A percentile compares a stretch with the other conserved stretches of the same genome.
These are phyloP conservation scores for Calypte anna DNA, from an alignment of 2,113 vertebrate genomes.

Conservation along the genomic window DNA sequence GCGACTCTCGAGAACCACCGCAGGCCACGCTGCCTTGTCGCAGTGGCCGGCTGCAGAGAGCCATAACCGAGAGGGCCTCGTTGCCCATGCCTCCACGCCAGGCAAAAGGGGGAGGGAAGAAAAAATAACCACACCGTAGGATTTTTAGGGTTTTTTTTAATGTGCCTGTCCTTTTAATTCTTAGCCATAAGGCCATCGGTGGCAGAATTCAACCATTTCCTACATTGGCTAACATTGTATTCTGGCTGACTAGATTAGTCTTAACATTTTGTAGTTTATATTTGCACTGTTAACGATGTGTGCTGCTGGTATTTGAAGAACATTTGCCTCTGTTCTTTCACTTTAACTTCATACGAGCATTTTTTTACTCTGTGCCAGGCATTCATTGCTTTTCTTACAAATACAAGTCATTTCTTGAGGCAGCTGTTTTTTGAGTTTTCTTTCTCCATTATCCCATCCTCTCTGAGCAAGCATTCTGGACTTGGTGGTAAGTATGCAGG, in stretches of 20 bases:
- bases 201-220: conserved; percentile 75
- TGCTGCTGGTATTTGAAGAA: conserved; percentile 77
- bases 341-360: conserved; percentile 74
- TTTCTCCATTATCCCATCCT: conserved; percentile 72
- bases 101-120: conserved; percentile 77
- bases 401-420: conserved; percentile 79
- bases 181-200: conserved; percentile 76
- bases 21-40: conserved; percentile 76
- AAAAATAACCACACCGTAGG: conserved; percentile 71
- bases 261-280: conserved; percentile 77
- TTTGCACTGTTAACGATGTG: conserved; percentile 77
- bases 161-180: conserved; percentile 78
- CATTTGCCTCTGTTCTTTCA: conserved; percentile 78
- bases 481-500: conserved; percentile 73
- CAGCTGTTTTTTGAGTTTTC: conserved; percentile 78
- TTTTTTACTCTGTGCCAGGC: conserved; percentile 79
- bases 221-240: conserved; percentile 77
- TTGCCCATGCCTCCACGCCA: conserved; percentile 76
- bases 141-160: conserved; percentile 73
- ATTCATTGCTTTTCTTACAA: conserved; percentile 80
- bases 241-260: conserved; percentile 78
- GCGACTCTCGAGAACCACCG: conserved; percentile 68
- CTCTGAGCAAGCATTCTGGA: conserved; percentile 72
- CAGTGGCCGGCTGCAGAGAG: conserved; percentile 78
- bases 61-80: conserved; percentile 77